Base-by-base conservation (phyloP, 2,888 invertebrate genomes). In the Agrilus cyanescens region DNA sequence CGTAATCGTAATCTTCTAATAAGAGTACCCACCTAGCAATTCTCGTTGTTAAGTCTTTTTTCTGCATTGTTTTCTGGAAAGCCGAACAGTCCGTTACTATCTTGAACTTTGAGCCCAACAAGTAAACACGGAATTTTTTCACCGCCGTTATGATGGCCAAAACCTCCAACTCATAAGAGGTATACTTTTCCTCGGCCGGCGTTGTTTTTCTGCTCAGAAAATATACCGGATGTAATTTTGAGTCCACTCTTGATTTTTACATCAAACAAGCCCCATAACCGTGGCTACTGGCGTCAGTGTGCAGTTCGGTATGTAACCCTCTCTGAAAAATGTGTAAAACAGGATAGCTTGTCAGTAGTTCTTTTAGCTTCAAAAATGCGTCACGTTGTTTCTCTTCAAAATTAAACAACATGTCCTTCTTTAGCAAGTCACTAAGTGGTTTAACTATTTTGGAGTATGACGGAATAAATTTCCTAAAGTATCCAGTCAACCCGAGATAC, bases 91-190 rank as follows among this genome's bases (percentile, higher is more conserved):
- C n/a, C n/a, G n/a, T n/a, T n/a, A n/a, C n/a, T n/a, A n/a, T n/a
- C n/a, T n/a, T n/a, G n/a, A n/a, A n/a, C n/a, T n/a, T n/a, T n/a
- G n/a, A n/a, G n/a, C n/a, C n/a, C n/a, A n/a, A n/a, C n/a, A n/a
- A n/a, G n/a, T n/a, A n/a, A n/a, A n/a, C n/a, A n/a, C n/a, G n/a
- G n/a, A n/a, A n/a, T n/a, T n/a, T n/a, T n/a, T n/a, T n/a, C 42
- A n/a, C 55, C 57, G 61, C 54, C 48, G 57, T 44, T 7, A 62
- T 51, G 5, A 63, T 49, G 0, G 58, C 61, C 5, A 63, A 41
- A 3, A 60, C 57, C 50, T 64, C 61, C 3, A 65, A 43, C 33
- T 63, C 60, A 41, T 62, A 63, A 20, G 59, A 57, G 12, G 44
- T 39, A 36, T 58, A 61, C 40, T 53, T 55, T 30, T 50, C 47